These are phyloP conservation scores for Heliconius charithonia DNA, from an alignment of 2,888 invertebrate species.

Conservation along the genomic window DNA sequence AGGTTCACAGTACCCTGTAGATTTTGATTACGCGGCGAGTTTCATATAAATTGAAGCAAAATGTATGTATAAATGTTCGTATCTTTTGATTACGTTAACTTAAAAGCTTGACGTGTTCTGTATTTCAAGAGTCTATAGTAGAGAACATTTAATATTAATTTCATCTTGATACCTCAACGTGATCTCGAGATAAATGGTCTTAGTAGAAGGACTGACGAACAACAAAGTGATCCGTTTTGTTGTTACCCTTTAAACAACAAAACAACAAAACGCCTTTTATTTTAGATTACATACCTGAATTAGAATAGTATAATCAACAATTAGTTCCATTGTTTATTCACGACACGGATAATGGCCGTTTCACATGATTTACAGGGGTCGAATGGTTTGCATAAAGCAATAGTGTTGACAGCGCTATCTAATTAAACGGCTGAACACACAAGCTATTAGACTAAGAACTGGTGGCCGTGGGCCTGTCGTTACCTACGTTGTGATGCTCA, in stretches of 20 bases:
- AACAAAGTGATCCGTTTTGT: too few relatives aligned
- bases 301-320: constrained; percentile 21
- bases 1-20: too few relatives aligned
- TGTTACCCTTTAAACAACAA: background rate
- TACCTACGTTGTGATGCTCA: background rate
- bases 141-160: too few relatives aligned
- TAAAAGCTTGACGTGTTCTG: too few relatives aligned
- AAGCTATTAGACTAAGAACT: constrained; percentile 34
- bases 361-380: constrained; percentile 39
- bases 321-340: constrained; percentile 25
- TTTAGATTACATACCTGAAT: background rate
- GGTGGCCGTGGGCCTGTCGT: constrained; percentile 1
- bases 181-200: too few relatives aligned
- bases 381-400: constrained; percentile 42
- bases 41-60: too few relatives aligned
- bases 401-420: constrained; percentile 41
- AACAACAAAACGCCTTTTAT: background rate
- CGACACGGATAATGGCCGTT: constrained; percentile 29
- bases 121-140: too few relatives aligned
- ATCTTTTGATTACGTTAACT: too few relatives aligned
- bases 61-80: too few relatives aligned
- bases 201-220: too few relatives aligned
- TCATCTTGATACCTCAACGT: too few relatives aligned
- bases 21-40: too few relatives aligned
- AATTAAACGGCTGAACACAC: constrained; percentile 40